Evolutionary conservation across 1,140 invertebrate genomes (phyloP).

Genomic region (Nomia melanderi): DNA sequence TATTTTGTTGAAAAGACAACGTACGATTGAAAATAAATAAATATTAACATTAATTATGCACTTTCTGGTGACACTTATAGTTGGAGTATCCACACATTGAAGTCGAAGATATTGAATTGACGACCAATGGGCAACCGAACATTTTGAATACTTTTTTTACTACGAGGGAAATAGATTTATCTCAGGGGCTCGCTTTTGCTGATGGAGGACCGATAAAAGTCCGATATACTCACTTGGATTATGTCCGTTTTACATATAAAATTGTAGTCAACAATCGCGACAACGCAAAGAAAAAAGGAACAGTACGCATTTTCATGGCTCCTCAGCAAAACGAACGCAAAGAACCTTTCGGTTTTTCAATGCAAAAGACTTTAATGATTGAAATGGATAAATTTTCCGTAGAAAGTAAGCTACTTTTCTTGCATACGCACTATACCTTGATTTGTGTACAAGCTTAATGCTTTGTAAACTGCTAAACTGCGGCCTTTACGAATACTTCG

Average conservation of each 20-base stretch:
- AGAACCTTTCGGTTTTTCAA: slow-evolving; percentile 83
- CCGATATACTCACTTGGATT: slow-evolving; percentile 88
- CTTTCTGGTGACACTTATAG: slow-evolving; percentile 71
- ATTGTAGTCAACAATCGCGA: slow-evolving; percentile 85
- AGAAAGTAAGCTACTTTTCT: slow-evolving; percentile 79
- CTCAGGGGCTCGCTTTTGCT: slow-evolving; percentile 88
- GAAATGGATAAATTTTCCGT: slow-evolving; percentile 89
- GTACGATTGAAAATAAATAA: not conserved
- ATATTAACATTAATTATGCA: not conserved
- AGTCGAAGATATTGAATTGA: slow-evolving; percentile 81
- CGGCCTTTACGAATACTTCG: too few species aligned
- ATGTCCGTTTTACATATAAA: slow-evolving; percentile 85
- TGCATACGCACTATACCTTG: too few species aligned
- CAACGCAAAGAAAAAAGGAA: slow-evolving; percentile 82
- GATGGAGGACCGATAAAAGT: slow-evolving; percentile 87
- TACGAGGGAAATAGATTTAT: slow-evolving; percentile 88
- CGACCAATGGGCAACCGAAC: slow-evolving; percentile 80
- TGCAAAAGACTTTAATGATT: slow-evolving; percentile 87
- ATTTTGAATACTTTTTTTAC: slow-evolving; percentile 86
- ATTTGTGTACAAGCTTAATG: not conserved
- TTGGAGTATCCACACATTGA: slow-evolving; percentile 85
- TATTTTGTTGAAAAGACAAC: too few species aligned
- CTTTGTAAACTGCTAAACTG: too few species aligned
- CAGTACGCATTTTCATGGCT: slow-evolving; percentile 89
- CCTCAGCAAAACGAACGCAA: slow-evolving; percentile 87